These are phyloP conservation scores for Oegoconia quadripuncta DNA, from an alignment of 2,888 invertebrate species.

Conservation along the genomic window DNA sequence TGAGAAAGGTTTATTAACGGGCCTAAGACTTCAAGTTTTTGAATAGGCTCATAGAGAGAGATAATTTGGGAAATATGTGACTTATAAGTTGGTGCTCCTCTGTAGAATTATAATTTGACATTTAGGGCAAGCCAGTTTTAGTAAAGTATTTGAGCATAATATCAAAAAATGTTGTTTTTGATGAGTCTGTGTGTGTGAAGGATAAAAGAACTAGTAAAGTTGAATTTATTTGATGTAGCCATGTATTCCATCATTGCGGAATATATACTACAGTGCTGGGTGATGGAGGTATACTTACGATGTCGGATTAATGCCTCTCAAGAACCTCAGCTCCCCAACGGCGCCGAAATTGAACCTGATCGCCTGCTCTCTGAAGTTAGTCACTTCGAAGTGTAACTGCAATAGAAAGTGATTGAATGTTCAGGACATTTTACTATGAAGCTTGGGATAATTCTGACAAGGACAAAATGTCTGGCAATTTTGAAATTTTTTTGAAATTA, in stretches of 20 bases:
- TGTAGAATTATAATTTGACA: too few species aligned
- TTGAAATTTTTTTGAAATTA: too few species aligned
- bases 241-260: background rate
- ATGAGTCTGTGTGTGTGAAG: too few species aligned
- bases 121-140: too few species aligned
- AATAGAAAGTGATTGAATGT: slow-evolving; percentile 19
- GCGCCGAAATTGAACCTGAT: slow-evolving; percentile 80
- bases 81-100: too few species aligned
- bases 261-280: background rate
- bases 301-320: slow-evolving; percentile 76
- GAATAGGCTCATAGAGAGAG: too few species aligned
- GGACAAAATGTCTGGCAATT: background rate
- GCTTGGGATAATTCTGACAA: background rate
- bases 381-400: slow-evolving; percentile 84
- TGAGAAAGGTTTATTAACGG: too few species aligned
- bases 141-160: too few species aligned
- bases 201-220: too few species aligned
- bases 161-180: too few species aligned
- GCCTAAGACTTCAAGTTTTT: too few species aligned
- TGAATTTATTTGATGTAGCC: background rate
- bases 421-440: background rate
- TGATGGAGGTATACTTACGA: slow-evolving; percentile 57
- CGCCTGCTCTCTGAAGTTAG: slow-evolving; percentile 81
- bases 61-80: too few species aligned
- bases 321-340: slow-evolving; percentile 77